These are phyloP conservation scores for Napeogenes inachia DNA, from an alignment of 2,888 invertebrate species.

Conservation along the genomic window DNA sequence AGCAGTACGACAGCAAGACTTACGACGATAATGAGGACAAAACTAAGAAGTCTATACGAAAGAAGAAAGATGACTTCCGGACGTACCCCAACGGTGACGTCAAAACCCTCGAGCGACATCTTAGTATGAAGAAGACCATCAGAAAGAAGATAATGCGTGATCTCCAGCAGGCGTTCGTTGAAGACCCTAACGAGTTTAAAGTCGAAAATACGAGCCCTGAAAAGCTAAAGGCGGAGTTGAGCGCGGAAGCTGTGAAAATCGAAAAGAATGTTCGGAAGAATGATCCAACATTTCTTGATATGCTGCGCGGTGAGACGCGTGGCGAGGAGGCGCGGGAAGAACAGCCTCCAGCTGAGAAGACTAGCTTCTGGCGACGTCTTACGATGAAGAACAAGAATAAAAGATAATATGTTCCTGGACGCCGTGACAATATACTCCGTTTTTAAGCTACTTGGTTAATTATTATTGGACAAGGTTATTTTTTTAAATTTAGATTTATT, in stretches of 20 bases:
- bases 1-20: slow-evolving; percentile 69
- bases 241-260: slow-evolving; percentile 82
- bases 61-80: slow-evolving; percentile 83
- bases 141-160: slow-evolving; percentile 91
- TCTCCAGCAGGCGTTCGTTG: slow-evolving; percentile 85
- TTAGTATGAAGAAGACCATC: slow-evolving; percentile 92
- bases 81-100: slow-evolving; percentile 81
- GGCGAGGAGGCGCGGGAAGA: slow-evolving; percentile 65
- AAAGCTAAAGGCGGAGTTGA: slow-evolving; percentile 81
- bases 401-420: slow-evolving; percentile 65
- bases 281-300: slow-evolving; percentile 82
- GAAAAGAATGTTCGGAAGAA: slow-evolving; percentile 72
- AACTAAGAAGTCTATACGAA: slow-evolving; percentile 75
- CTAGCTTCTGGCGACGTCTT: slow-evolving; percentile 83
- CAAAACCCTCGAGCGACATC: slow-evolving; percentile 86
- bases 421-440: slow-evolving; percentile 48
- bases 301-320: slow-evolving; percentile 80
- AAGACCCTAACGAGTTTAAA: slow-evolving; percentile 84
- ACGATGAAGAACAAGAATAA: slow-evolving; percentile 83
- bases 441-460: slow-evolving; percentile 29
- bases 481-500: too few relatives aligned
- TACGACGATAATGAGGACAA: slow-evolving; percentile 72
- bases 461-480: too few relatives aligned
- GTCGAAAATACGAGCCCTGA: slow-evolving; percentile 83
- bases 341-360: slow-evolving; percentile 75